Conservation (phyloP, 2,797 vertebrate species). For the Hafferia zeledoni region DNA sequence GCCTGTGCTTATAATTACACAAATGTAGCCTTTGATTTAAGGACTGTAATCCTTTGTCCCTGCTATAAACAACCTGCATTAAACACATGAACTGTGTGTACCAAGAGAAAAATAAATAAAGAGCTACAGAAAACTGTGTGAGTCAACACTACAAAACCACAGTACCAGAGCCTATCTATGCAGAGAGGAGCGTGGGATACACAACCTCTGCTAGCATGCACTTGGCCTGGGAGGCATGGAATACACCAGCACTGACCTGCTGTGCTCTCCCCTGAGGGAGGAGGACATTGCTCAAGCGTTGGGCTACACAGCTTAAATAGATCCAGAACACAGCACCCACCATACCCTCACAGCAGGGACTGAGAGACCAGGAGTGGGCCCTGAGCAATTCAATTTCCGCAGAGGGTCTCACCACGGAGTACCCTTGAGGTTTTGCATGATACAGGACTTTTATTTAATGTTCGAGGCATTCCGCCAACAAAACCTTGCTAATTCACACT, state of each 20-base stretch:
- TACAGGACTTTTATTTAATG: not conserved
- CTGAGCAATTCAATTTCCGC: not conserved
- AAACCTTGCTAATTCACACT: slow-evolving; percentile 46
- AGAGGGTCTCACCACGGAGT: not conserved
- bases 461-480: not conserved
- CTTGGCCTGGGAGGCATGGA: not conserved
- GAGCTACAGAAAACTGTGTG: slow-evolving; percentile 27
- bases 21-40: slow-evolving; percentile 68
- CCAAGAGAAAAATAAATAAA: slow-evolving; percentile 75
- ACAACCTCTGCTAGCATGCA: not conserved
- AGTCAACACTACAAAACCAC: not conserved
- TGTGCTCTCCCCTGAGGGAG: not conserved
- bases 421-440: not conserved
- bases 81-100: slow-evolving; percentile 47
- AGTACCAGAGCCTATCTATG: not conserved
- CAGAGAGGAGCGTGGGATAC: not conserved
- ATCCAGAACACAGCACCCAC: not conserved
- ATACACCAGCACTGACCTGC: fast-evolving
- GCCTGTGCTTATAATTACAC: slow-evolving; percentile 71
- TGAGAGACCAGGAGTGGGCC: not conserved
- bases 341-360: too few species aligned
- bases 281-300: not conserved
- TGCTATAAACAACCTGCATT: slow-evolving; percentile 70
- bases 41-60: slow-evolving; percentile 72
- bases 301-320: not conserved